Percentiles rank a stretch among this genome's conserved stretches.
phyloP scores from a whole-genome alignment of 2,888 invertebrate genomes.

The Apamea monoglypha region DNA sequence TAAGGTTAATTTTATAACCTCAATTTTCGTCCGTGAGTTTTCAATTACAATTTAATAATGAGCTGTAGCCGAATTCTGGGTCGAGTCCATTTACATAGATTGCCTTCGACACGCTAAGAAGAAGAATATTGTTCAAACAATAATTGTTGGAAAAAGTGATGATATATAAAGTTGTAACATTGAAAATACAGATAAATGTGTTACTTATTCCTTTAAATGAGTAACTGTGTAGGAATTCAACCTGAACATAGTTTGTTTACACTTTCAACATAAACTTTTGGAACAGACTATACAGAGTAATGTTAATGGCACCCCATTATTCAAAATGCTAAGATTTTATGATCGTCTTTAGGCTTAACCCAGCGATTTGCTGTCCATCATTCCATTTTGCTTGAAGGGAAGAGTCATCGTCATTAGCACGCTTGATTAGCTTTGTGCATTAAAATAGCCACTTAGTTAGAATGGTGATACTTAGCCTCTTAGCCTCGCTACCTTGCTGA shows the following conservation, averaged over 20 bases:
- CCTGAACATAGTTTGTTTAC: not conserved
- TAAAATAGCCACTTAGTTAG: slow-evolving; percentile 27
- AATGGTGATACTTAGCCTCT: not conserved
- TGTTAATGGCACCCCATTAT: slow-evolving; percentile 59
- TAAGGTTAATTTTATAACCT: not conserved
- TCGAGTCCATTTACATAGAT: not conserved
- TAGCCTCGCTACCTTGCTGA: not conserved
- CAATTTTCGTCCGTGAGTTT: not conserved
- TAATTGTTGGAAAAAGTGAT: not conserved
- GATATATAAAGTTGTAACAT: not conserved
- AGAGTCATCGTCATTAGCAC: slow-evolving; percentile 47
- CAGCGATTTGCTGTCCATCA: slow-evolving; percentile 25
- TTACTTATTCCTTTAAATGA: not conserved
- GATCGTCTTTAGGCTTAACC: slow-evolving; percentile 16
- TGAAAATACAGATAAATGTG: not conserved
- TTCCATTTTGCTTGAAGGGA: slow-evolving; percentile 26
- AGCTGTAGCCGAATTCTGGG: not conserved
- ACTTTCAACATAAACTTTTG: not conserved
- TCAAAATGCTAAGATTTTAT: slow-evolving; percentile 47
- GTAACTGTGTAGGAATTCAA: not conserved
- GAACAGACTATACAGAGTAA: slow-evolving; percentile 12
- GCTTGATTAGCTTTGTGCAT: slow-evolving; percentile 37
- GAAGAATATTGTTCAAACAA: not conserved
- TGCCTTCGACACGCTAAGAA: not conserved
- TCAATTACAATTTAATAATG: not conserved